phyloP scores from a whole-genome alignment of 2,113 vertebrate species.

The Maccullochella peelii region DNA sequence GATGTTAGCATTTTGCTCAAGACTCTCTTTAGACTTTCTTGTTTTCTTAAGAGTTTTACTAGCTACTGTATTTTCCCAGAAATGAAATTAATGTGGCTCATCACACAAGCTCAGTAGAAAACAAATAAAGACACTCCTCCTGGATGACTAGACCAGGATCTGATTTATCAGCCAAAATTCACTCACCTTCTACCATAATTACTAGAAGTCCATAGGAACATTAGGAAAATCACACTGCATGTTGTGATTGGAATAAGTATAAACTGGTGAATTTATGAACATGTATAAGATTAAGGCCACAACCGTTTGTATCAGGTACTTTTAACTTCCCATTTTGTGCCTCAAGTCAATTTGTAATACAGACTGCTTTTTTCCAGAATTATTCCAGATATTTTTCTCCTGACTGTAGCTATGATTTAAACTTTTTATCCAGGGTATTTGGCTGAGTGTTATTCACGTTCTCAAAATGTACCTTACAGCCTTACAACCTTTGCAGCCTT shows the following conservation, averaged over 20 bases:
- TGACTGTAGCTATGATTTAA: background rate
- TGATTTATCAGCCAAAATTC: too few species aligned
- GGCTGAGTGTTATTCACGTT: background rate
- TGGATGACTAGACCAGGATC: background rate
- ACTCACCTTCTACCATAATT: background rate
- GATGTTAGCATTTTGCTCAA: background rate
- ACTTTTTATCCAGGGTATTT: background rate
- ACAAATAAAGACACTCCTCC: background rate
- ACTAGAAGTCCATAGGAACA: background rate
- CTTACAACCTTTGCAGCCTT: background rate
- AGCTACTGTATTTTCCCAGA: background rate
- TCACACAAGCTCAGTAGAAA: background rate
- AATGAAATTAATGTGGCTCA: background rate
- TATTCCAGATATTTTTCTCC: background rate
- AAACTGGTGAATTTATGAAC: background rate
- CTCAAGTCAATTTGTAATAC: background rate
- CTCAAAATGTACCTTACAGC: background rate
- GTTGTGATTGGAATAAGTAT: background rate
- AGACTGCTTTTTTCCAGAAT: background rate
- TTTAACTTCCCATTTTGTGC: background rate
- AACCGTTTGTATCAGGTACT: background rate
- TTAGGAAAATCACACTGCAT: background rate
- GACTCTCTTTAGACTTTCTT: background rate
- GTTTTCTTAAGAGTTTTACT: background rate
- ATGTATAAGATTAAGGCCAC: background rate